Conservation (phyloP, 1,140 invertebrate species). For the Sesamia nonagrioides region DNA sequence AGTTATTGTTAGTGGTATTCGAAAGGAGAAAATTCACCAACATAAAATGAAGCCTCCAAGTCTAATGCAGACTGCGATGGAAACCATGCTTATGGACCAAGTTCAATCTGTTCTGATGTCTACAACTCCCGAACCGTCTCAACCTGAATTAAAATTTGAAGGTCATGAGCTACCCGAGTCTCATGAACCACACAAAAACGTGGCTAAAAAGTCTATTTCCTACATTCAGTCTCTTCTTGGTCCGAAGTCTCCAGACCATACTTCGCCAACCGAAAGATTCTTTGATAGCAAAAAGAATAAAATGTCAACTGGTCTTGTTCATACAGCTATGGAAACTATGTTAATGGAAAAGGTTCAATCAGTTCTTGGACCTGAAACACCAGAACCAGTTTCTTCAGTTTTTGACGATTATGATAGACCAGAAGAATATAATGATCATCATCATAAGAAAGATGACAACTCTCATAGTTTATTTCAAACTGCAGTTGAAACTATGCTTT, state of each 20-base stretch:
- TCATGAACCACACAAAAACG: conserved; percentile 15
- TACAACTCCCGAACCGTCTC: conserved; percentile 38
- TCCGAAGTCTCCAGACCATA: conserved; percentile 25
- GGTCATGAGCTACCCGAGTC: neutral
- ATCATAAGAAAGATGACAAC: conserved; percentile 15
- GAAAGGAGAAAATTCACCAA: conserved; percentile 20
- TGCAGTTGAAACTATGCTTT: conserved; percentile 76
- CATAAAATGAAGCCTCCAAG: conserved; percentile 47
- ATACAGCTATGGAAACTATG: conserved; percentile 58
- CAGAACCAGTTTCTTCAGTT: conserved; percentile 35
- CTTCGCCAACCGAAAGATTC: conserved; percentile 30
- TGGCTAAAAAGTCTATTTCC: conserved; percentile 15
- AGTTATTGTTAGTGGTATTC: conserved; percentile 22
- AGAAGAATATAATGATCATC: neutral
- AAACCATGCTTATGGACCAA: conserved; percentile 57
- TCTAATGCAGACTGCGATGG: conserved; percentile 55
- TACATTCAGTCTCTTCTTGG: conserved; percentile 27
- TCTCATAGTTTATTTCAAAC: conserved; percentile 67
- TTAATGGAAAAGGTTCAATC: conserved; percentile 57
- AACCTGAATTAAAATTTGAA: conserved; percentile 10
- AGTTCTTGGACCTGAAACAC: conserved; percentile 43
- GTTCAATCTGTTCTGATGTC: conserved; percentile 52
- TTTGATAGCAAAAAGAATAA: conserved; percentile 33
- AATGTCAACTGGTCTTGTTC: conserved; percentile 51
- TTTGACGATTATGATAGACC: conserved; percentile 40